Percentiles rank a stretch among this genome's conserved stretches.
These are phyloP conservation scores for Penaeus chinensis DNA, from an alignment of 1,140 invertebrate genomes.

Conservation along the genomic window DNA sequence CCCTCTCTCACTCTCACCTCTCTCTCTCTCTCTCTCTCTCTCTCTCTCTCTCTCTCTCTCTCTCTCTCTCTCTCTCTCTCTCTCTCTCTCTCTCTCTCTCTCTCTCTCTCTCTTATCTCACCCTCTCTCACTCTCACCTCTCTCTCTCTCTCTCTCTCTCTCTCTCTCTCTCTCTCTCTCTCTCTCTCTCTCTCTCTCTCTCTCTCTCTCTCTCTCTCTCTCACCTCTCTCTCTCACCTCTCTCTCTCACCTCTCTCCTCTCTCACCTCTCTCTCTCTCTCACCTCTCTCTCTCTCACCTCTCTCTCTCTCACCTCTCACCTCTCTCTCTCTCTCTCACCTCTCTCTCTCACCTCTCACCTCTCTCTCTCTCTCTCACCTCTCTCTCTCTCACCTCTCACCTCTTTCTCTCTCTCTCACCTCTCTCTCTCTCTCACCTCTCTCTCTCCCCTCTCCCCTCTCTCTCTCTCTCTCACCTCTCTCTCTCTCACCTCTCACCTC, in stretches of 20 bases:
- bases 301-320: neutral
- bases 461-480: too few relatives aligned
- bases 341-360: neutral
- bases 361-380: neutral
- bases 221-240: neutral
- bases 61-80: neutral
- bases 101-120: neutral
- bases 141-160: neutral
- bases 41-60: slow-evolving; percentile 13
- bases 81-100: neutral
- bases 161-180: neutral
- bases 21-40: slow-evolving; percentile 1
- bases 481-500: neutral
- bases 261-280: neutral
- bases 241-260: slow-evolving; percentile 8
- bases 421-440: too few relatives aligned
- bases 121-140: neutral
- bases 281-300: neutral
- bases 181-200: neutral
- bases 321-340: neutral
- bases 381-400: too few relatives aligned
- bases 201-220: slow-evolving; percentile 13
- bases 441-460: too few relatives aligned
- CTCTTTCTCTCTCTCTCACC: too few relatives aligned
- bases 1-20: neutral